These are phyloP conservation scores for Mythimna pallens DNA, from an alignment of 2,888 invertebrate genomes.

Conservation along the genomic window DNA sequence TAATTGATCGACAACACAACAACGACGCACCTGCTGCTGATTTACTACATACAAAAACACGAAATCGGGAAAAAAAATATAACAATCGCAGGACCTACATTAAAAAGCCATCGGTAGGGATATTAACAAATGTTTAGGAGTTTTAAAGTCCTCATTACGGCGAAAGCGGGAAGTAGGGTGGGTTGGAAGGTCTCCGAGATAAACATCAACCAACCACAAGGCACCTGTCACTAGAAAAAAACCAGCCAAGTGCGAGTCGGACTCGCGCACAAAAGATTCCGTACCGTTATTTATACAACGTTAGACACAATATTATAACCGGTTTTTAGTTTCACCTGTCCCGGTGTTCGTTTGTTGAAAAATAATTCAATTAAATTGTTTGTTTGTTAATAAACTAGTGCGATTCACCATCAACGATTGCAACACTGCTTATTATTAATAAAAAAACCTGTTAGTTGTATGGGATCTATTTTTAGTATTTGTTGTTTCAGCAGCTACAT, in stretches of 20 bases:
- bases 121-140: conserved; percentile 85
- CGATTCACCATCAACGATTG: too few species aligned
- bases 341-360: too few species aligned
- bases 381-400: too few species aligned
- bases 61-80: conserved; percentile 60
- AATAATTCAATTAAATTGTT: too few species aligned
- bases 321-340: too few species aligned
- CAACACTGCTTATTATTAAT: too few species aligned
- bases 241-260: not conserved
- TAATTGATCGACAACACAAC: conserved; percentile 44
- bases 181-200: conserved; percentile 62
- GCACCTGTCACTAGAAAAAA: conserved; percentile 61
- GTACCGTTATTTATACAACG: too few species aligned
- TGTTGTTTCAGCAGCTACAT: too few species aligned
- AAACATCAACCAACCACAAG: conserved; percentile 63
- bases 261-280: too few species aligned
- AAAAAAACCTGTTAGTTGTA: too few species aligned
- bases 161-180: conserved; percentile 60
- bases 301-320: too few species aligned
- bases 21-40: conserved; percentile 61
- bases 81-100: conserved; percentile 70
- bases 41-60: conserved; percentile 64
- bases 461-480: too few species aligned
- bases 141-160: conserved; percentile 81
- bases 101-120: conserved; percentile 82